A percentile compares a stretch with the other conserved stretches of the same genome.
These are phyloP conservation scores for Callocephalon fimbriatum DNA, from an alignment of 2,113 vertebrate genomes.

Conservation along the genomic window DNA sequence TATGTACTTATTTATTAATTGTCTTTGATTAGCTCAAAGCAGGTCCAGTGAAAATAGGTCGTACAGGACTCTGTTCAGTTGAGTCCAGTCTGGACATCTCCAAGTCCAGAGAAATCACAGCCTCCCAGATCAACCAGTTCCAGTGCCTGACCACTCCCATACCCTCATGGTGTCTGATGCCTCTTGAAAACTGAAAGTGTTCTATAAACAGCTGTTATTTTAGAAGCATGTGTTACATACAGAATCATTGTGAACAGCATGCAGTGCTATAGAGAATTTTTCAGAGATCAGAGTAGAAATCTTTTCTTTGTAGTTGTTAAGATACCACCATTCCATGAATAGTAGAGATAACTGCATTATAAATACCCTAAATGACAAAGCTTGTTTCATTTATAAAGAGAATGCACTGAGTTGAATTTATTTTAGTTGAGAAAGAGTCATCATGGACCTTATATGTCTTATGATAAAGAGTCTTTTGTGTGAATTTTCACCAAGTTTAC, in stretches of 20 bases:
- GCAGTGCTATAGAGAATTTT: accelerated
- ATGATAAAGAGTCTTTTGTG: accelerated
- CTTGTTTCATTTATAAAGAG: neutral
- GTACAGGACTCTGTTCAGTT: neutral
- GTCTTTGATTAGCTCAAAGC: neutral
- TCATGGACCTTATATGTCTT: neutral
- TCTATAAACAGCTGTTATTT: neutral
- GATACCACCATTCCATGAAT: neutral
- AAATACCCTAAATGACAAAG: neutral
- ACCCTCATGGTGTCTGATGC: neutral
- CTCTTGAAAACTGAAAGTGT: neutral
- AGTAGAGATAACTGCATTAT: neutral
- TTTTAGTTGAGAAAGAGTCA: neutral
- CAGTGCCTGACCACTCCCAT: neutral
- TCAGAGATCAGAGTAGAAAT: neutral
- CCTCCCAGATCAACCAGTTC: neutral
- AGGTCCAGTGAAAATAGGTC: neutral
- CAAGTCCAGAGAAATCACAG: neutral
- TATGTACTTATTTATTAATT: neutral
- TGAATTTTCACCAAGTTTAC: neutral
- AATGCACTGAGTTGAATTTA: neutral
- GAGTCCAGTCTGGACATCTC: neutral
- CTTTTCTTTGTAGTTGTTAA: neutral
- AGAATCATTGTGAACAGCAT: neutral
- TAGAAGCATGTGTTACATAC: neutral